phyloP scores from a whole-genome alignment of 2,888 invertebrate species.

The Atethmia centrago region DNA sequence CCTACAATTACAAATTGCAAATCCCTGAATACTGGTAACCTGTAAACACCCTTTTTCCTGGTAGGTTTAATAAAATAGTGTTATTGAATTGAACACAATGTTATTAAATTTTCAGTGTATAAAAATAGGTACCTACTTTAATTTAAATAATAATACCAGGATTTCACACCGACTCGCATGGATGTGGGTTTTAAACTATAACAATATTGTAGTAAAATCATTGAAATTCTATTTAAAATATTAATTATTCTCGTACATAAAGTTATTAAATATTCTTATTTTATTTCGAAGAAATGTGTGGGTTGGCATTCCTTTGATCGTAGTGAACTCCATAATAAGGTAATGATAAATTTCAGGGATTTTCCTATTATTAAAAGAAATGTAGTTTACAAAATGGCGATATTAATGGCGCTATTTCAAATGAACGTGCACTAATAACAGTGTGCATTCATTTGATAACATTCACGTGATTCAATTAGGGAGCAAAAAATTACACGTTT shows the following conservation, averaged over 20 bases:
- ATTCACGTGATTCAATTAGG: background rate
- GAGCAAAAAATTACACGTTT: background rate
- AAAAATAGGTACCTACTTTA: background rate
- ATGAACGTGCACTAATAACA: background rate
- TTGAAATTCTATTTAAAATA: background rate
- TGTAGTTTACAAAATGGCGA: background rate
- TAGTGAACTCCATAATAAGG: background rate
- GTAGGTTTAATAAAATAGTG: background rate
- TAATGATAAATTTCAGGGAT: background rate
- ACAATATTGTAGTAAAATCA: constrained; percentile 1
- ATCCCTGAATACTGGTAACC: background rate
- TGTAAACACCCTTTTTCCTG: background rate
- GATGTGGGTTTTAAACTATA: background rate
- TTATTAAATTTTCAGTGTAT: background rate
- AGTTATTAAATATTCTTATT: too few relatives aligned
- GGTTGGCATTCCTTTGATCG: background rate
- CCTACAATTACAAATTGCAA: background rate
- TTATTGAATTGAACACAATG: too few relatives aligned
- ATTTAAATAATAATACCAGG: background rate
- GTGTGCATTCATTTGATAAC: constrained; percentile 6
- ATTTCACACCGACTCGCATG: background rate
- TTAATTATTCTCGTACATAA: background rate
- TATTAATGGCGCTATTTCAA: background rate
- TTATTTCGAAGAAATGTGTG: background rate
- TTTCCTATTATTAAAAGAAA: background rate